A percentile compares a stretch with the other conserved stretches of the same genome.
Conservation (phyloP, 2,888 invertebrate species). For the Zygothrica quintamaculata region DNA sequence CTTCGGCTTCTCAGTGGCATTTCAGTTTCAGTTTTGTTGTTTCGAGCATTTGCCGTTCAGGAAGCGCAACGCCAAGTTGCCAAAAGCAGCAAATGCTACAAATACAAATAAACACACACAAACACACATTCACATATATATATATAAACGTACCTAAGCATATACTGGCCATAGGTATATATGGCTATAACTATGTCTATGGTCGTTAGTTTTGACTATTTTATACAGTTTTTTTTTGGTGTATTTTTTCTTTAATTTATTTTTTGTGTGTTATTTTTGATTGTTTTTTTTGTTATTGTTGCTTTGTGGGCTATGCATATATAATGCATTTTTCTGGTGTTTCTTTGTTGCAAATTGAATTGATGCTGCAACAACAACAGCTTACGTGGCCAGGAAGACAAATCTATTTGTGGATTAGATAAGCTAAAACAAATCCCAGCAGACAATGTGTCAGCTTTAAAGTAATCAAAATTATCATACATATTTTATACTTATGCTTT, state of each 20-base stretch:
- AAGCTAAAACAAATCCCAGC: constrained; percentile 1
- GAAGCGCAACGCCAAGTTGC: constrained; percentile 70
- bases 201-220: constrained; percentile 36
- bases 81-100: constrained; percentile 53
- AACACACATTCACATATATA: constrained; percentile 11
- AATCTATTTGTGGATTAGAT: constrained; percentile 51
- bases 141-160: constrained; percentile 9
- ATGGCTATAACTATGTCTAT: constrained; percentile 43
- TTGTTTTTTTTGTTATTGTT: constrained; percentile 20
- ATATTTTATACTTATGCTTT: background rate
- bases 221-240: constrained; percentile 7
- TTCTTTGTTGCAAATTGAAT: constrained; percentile 74
- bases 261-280: constrained; percentile 18
- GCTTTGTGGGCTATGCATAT: constrained; percentile 51
- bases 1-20: constrained; percentile 40
- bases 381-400: constrained; percentile 67
- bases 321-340: constrained; percentile 46
- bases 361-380: constrained; percentile 28
- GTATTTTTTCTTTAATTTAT: constrained; percentile 5
- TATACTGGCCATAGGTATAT: constrained; percentile 22
- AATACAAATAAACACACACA: constrained; percentile 18
- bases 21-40: constrained; percentile 70
- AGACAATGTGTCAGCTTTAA: constrained; percentile 1
- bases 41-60: constrained; percentile 76
- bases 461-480: background rate